Conservation (phyloP, 2,888 invertebrate genomes). For the Entomobrya multifasciata region DNA sequence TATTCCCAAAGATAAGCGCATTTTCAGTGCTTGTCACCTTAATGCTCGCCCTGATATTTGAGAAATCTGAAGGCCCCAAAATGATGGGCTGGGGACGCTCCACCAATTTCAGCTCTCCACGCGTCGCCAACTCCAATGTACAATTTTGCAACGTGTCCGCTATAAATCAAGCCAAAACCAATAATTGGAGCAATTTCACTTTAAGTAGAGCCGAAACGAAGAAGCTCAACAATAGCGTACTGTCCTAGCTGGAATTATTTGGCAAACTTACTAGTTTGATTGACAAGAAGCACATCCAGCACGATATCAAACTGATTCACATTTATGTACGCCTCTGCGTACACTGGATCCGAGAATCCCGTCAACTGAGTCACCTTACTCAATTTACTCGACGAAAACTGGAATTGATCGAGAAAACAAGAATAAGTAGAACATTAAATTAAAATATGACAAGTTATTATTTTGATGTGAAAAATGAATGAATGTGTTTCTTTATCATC, state of each 20-base stretch:
- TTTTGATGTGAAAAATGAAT: conserved; percentile 48
- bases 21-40: conserved; percentile 99
- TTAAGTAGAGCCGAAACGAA: no score
- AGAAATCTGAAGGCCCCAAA: conserved; percentile 97
- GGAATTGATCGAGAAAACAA: conserved; percentile 15
- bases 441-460: background rate
- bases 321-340: conserved; percentile 99
- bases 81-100: conserved; percentile 98
- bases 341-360: conserved; percentile 99
- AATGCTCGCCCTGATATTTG: conserved; percentile 98
- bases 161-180: conserved; percentile 70
- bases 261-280: conserved; percentile 93
- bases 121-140: conserved; percentile 97
- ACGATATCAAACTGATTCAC: conserved; percentile 99
- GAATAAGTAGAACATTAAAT: background rate
- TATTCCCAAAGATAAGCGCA: conserved; percentile 99
- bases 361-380: conserved; percentile 95
- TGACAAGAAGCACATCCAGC: conserved; percentile 97
- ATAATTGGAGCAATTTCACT: background rate
- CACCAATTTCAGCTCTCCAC: conserved; percentile 98
- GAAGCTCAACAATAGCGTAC: no score
- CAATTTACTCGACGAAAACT: conserved; percentile 83
- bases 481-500: conserved; percentile 68
- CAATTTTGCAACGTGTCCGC: conserved; percentile 98
- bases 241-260: no score